Conservation (phyloP, 2,797 vertebrate genomes). For the Phrynocephalus guinanensis region DNA sequence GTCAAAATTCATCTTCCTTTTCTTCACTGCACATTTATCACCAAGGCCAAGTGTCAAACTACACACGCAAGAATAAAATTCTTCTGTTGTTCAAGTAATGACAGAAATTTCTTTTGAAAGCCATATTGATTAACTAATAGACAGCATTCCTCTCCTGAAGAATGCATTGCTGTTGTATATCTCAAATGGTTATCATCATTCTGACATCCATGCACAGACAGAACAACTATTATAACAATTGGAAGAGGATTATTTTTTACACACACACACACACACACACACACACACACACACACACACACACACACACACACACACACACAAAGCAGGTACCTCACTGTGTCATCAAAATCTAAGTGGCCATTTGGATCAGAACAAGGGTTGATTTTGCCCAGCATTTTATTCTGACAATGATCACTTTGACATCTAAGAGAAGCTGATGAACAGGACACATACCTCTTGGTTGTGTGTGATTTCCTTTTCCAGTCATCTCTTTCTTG, state of each 20-base stretch:
- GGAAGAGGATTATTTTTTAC: neutral
- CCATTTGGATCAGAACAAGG: neutral
- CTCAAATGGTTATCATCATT: neutral
- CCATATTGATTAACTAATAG: slow-evolving; percentile 10
- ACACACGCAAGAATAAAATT: slow-evolving; percentile 43
- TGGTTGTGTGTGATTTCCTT: neutral
- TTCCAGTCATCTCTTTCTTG: neutral
- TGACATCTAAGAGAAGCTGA: neutral
- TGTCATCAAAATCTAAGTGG: neutral
- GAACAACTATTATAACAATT: slow-evolving; percentile 8
- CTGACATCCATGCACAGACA: neutral
- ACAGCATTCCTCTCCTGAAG: slow-evolving; percentile 9
- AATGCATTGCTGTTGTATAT: neutral
- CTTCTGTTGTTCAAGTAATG: slow-evolving; percentile 34
- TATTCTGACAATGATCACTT: neutral
- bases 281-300: no score
- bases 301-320: no score
- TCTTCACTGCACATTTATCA: slow-evolving; percentile 41
- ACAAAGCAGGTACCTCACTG: neutral
- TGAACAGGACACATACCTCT: neutral
- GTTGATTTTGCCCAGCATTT: neutral
- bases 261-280: no score
- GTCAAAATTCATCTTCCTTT: slow-evolving; percentile 41
- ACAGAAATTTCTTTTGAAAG: slow-evolving; percentile 29
- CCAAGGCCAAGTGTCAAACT: slow-evolving; percentile 39